These are phyloP conservation scores for Fregata magnificens DNA, from an alignment of 2,113 vertebrate genomes.

Conservation along the genomic window DNA sequence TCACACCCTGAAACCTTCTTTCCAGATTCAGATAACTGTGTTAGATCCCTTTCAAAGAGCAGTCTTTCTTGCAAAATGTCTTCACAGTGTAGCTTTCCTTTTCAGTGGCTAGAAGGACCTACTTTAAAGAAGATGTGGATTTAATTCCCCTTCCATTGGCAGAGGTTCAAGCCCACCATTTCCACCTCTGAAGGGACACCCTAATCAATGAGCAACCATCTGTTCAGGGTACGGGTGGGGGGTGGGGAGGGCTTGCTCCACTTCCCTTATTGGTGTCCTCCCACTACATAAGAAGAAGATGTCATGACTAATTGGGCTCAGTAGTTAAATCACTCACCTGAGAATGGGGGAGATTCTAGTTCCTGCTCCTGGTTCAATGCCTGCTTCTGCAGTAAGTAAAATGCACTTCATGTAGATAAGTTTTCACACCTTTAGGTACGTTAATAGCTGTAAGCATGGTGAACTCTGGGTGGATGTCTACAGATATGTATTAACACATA, in stretches of 20 bases:
- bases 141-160: slow-evolving; percentile 8
- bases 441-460: neutral
- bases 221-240: neutral
- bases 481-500: neutral
- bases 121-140: neutral
- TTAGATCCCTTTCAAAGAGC: neutral
- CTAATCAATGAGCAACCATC: slow-evolving; percentile 50
- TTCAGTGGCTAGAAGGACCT: neutral
- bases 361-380: neutral
- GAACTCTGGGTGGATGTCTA: neutral
- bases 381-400: neutral
- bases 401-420: neutral
- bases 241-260: neutral
- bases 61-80: neutral
- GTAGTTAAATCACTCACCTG: slow-evolving; percentile 19
- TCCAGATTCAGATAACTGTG: neutral
- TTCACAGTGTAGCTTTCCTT: neutral
- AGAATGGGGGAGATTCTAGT: neutral
- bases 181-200: neutral
- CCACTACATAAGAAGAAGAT: neutral
- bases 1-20: neutral
- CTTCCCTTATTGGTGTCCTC: neutral
- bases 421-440: neutral
- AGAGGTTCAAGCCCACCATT: neutral
- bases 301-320: neutral